Percentiles rank a stretch among this genome's conserved stretches.
Evolutionary conservation across 53 echinoderm and acorn worm genomes (phyloP).

Genomic region (Zoroaster sp.): DNA sequence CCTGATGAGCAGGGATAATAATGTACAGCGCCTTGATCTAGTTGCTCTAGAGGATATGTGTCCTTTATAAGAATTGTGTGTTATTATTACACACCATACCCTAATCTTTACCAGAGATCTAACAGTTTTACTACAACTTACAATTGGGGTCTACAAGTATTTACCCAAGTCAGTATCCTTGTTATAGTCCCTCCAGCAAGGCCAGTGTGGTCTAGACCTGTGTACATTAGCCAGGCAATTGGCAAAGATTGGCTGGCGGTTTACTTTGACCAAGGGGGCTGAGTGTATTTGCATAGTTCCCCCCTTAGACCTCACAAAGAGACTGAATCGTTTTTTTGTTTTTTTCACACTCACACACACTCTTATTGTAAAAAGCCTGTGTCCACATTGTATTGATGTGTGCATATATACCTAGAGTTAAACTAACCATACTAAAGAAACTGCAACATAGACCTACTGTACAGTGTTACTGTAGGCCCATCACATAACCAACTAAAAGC

Average conservation of each 20-base stretch:
- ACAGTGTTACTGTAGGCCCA: neutral
- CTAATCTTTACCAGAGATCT: neutral
- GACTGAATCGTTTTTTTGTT: neutral
- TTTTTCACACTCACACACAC: neutral
- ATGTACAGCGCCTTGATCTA: too few species aligned
- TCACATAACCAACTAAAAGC: constrained; percentile 18
- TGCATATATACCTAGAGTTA: neutral
- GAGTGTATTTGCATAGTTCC: neutral
- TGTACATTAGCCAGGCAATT: neutral
- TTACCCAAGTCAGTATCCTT: constrained; percentile 1
- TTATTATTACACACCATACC: too few species aligned
- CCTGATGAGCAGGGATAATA: too few species aligned
- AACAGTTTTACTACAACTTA: neutral
- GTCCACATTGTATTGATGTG: neutral
- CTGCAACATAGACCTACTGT: too few species aligned
- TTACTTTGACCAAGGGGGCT: neutral
- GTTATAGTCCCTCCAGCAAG: neutral
- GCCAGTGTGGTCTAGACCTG: neutral
- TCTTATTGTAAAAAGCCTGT: neutral
- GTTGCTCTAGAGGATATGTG: too few species aligned
- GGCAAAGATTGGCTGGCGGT: neutral
- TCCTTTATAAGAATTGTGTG: too few species aligned
- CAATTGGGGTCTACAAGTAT: neutral
- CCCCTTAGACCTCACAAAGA: neutral
- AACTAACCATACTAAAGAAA: neutral